Evolutionary conservation across 2,113 vertebrate species (phyloP), one percentile per base, ranked within the genome.

Genomic region (Tor tambroides): DNA sequence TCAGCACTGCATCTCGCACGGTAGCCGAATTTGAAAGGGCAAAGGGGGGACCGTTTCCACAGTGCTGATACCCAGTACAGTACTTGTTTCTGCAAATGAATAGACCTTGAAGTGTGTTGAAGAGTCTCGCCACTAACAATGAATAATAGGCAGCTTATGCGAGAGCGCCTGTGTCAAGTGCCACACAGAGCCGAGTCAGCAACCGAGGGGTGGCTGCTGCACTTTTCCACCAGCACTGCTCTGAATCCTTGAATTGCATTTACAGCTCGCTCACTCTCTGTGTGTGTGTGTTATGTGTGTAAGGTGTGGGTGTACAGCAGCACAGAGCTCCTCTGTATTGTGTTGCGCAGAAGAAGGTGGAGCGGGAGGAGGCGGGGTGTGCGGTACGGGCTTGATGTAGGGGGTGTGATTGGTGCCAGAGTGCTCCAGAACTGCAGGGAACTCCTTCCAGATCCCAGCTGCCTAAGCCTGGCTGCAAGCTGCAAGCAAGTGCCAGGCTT

Each of bases 371-470:
- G 87, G 87, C 89, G 92, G 93, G 78, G 84, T 85, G 84, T 83
- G 78, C 63, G 87, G 78, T 38, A 32, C 9, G 28, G 80, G 28
- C 28, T 69, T 51, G 81, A 69, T 49, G 65, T 72, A 84, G 82
- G 81, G 83, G 83, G 83, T 59, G 49, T 41, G 86, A 87, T 88
- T 86, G 90, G 87, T 93, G 92, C 91, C 92, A 93, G 92, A 91
- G 89, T 88, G 89, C 92, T 94, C 89, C 91, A 89, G 89, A 94
- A 88, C 92, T 87, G 92, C 90, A 87, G 93, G 95, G 94, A 95
- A 92, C 92, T 91, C 89, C 92, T 91, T 54, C 92, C 88, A 94
- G 92, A 94, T 93, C 93, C 92, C 94, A 95, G 94, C 94, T 96
- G 95, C 94, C 93, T 91, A 14, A 87, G 92, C 90, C 94, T 93